phyloP scores from a whole-genome alignment of 1,140 invertebrate species.

The Cylas formicarius region DNA sequence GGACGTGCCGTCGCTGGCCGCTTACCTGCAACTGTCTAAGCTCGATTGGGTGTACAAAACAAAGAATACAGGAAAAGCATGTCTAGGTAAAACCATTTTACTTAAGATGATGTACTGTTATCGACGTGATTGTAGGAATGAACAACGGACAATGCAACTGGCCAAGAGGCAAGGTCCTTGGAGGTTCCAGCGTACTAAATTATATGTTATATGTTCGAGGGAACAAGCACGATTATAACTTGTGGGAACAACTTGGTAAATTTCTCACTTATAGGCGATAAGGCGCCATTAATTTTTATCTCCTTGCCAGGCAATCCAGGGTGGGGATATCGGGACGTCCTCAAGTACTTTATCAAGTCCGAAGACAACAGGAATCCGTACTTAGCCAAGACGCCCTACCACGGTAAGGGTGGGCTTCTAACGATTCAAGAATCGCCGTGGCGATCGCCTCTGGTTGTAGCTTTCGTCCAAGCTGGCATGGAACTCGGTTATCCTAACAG shows the following conservation, averaged over 20 bases:
- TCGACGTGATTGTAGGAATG: constrained; percentile 39
- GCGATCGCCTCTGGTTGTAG: constrained; percentile 69
- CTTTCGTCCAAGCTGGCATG: constrained; percentile 77
- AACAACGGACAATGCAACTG: constrained; percentile 72
- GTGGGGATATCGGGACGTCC: constrained; percentile 83
- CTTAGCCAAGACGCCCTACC: constrained; percentile 61
- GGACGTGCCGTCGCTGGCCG: constrained; percentile 80
- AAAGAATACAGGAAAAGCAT: constrained; percentile 75
- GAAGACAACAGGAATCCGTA: constrained; percentile 84
- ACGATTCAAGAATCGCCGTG: constrained; percentile 80
- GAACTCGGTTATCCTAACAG: constrained; percentile 78
- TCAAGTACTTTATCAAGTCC: constrained; percentile 85
- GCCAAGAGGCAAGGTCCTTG: constrained; percentile 78
- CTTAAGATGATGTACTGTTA: too few relatives aligned
- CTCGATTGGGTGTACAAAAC: constrained; percentile 91
- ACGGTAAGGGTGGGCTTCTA: constrained; percentile 65
- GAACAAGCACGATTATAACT: constrained; percentile 76
- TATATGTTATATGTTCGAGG: constrained; percentile 94
- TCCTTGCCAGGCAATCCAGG: constrained; percentile 55
- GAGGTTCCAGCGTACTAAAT: constrained; percentile 86
- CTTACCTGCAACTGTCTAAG: constrained; percentile 78
- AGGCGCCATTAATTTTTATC: constrained; percentile 1
- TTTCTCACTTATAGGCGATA: neutral
- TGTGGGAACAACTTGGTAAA: constrained; percentile 74
- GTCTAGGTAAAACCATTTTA: constrained; percentile 52